These are phyloP conservation scores for Bufo bufo DNA, from an alignment of 2,113 vertebrate genomes.

Conservation along the genomic window DNA sequence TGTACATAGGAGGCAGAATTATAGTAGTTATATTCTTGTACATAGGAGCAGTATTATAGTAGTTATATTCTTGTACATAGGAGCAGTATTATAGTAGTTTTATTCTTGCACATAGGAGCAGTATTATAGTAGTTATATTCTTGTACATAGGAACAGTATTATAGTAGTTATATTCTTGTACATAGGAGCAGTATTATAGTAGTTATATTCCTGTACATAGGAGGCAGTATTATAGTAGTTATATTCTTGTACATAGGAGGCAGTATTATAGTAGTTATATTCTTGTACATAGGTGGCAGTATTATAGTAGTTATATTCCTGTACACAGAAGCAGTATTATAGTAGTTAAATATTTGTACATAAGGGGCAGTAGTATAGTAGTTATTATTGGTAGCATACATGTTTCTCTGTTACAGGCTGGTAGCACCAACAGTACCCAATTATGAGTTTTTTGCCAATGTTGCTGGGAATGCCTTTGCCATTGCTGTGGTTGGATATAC, in stretches of 20 bases:
- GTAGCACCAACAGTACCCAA: constrained; percentile 75
- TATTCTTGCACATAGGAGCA: neutral
- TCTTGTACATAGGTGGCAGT: neutral
- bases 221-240: neutral
- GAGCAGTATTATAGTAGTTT: neutral
- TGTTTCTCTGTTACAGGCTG: constrained; percentile 71
- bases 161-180: constrained; percentile 3
- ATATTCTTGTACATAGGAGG: constrained; percentile 2
- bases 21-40: too few relatives aligned
- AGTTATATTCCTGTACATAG: neutral
- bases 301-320: neutral
- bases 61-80: neutral
- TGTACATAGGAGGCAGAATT: neutral
- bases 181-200: neutral
- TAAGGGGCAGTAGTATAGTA: neutral
- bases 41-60: neutral
- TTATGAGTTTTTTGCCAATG: constrained; percentile 69
- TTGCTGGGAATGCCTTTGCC: constrained; percentile 88
- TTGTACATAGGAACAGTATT: neutral
- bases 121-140: constrained; percentile 6
- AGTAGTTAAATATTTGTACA: neutral
- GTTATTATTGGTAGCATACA: neutral
- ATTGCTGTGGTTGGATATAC: constrained; percentile 90
- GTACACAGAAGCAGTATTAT: neutral
- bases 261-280: neutral